Evolutionary conservation across 1,140 invertebrate genomes (phyloP), one percentile per base, ranked within the genome.

Genomic region (Polyergus mexicanus): DNA sequence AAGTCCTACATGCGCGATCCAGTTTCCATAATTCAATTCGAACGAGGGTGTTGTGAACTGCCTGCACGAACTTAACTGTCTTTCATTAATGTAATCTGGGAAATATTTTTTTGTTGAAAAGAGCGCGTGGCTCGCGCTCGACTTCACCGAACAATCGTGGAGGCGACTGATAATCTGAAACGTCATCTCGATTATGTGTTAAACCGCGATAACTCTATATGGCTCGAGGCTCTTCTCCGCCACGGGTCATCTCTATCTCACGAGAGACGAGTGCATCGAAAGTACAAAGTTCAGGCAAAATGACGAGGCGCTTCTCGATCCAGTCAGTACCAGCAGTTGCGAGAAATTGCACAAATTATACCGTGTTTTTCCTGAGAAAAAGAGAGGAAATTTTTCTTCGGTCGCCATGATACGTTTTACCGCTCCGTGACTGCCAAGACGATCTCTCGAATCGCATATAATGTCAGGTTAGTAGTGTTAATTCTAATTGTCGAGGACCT

Each of bases 121-220:
- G 19, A 19, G 35, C 66, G 22, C 65, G 16, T 11, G 25, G 25
- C 38, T 72, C 65, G 22, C 32, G 51, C 19, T 66, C 63, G 47
- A 51, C 47, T 51, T 19, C 47, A n/a, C 7, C 25, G 38, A 60
- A 41, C 76, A 74, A 60, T 72, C 51, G 28, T 44, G 7, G 5
- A n/a, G 19, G 35, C 51, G 8, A 7, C 41, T 74, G 4, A 1
- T 51, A 74, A 83, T 83, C 78, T 22, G 25, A 58, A 11, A n/a
- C 68, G 22, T 60, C 68, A 83, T 81, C 78, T 66, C 78, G 68
- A 83, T 83, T 83, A 83, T 83, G 68, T 83, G 78, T 41, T 83
- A 83, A 83, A 83, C 13, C 68, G 25, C 54, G 68, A 83, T 72
- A 72, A 60, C 4, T 80, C 22, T 38, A 56, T 71, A 66, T 47